Evolutionary conservation across 2,797 vertebrate genomes (phyloP), one percentile per base, ranked within the genome.

Genomic region (Sphaeramia orbicularis): DNA sequence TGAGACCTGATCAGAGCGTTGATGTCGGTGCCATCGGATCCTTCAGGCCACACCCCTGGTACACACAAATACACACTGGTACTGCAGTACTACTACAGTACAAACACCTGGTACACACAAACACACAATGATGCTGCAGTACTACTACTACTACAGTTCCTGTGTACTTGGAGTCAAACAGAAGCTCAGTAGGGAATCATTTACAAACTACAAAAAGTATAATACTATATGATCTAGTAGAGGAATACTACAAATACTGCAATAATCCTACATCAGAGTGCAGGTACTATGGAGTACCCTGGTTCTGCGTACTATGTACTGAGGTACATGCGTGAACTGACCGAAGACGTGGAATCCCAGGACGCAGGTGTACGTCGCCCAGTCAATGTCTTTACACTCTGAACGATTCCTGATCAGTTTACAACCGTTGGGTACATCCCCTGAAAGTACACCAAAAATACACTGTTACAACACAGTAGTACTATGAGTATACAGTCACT

Each of bases 291-390:
- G 21, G 21, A 24, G 21, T 24, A 24, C 21, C 5, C 21, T 2
- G 21, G 24, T 24, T 24, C 21, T 21, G 2, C 52, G 38, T 14
- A 10, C 2, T 3, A 11, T 55, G 27, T 10, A 4, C 30, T 66
- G 15, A 53, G 11, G 16, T 9, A 38, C 11, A 10, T 9, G 11
- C 2, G 3, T 14, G 24, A 15, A 81, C 87, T 94, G 61, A 99
- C 98, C 98, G 7, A 99, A 99, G 41, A 99, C 97, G 16, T 99
- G 98, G 90, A 96, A 99, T 48, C 98, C 98, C 44, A 99, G 93
- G 14, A 99, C 98, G 49, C 98, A 99, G 74, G 98, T 99, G 45
- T 98, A 99, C 0, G 97, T 97, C 0, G 95, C 95, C 98, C 98
- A 99, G 89, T 98, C 94, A 21, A 96, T 96, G 90, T 99, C 97